These are phyloP conservation scores for Torymus tubicola DNA, from an alignment of 2,888 invertebrate genomes.

Conservation along the genomic window DNA sequence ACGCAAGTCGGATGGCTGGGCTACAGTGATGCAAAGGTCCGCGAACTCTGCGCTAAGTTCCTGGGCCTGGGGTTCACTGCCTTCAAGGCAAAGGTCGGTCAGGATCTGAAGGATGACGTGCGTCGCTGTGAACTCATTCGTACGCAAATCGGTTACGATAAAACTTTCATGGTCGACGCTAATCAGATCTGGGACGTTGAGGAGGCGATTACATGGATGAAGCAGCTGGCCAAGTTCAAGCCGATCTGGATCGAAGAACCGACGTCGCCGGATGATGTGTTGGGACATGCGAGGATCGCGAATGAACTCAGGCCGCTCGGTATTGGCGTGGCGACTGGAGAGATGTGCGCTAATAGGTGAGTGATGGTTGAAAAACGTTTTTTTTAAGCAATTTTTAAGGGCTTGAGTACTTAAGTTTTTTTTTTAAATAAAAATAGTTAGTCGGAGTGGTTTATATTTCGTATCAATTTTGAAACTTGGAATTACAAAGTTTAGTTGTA, in stretches of 20 bases:
- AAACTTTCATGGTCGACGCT: constrained; percentile 90
- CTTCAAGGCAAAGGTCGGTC: constrained; percentile 95
- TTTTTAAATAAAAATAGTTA: too few species aligned
- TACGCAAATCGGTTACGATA: constrained; percentile 86
- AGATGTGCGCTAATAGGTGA: constrained; percentile 89
- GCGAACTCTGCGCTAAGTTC: constrained; percentile 84
- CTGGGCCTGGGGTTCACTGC: constrained; percentile 86
- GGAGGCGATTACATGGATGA: constrained; percentile 92
- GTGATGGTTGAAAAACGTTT: too few species aligned
- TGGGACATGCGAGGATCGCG: constrained; percentile 90
- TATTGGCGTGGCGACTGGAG: constrained; percentile 93
- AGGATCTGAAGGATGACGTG: constrained; percentile 86
- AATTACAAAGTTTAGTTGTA: too few species aligned
- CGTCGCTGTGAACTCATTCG: constrained; percentile 85
- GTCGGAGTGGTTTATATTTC: too few species aligned
- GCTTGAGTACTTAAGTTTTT: too few species aligned
- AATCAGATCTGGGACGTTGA: constrained; percentile 92
- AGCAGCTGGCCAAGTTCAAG: constrained; percentile 84
- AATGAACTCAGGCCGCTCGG: constrained; percentile 84
- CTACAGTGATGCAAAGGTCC: constrained; percentile 87
- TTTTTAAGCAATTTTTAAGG: too few species aligned
- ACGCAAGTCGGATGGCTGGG: constrained; percentile 94
- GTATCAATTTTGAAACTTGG: too few species aligned
- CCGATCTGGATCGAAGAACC: constrained; percentile 95
- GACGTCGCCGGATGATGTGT: constrained; percentile 92